phyloP scores from a whole-genome alignment of 2,797 vertebrate species.

The Karalla daura region DNA sequence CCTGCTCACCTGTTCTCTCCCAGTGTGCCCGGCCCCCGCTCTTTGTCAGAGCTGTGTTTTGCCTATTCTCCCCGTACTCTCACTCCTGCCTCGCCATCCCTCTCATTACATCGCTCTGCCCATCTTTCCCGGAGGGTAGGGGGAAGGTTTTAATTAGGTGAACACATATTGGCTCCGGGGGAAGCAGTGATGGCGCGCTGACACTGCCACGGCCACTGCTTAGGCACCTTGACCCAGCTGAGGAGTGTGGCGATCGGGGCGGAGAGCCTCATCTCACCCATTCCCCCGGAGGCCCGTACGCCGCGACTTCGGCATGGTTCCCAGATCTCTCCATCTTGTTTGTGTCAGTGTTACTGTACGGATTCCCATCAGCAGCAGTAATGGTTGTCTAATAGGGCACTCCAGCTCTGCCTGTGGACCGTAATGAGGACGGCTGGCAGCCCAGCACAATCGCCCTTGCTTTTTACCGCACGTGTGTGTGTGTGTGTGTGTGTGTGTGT shows the following conservation, averaged over 20 bases:
- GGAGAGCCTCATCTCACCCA: constrained; percentile 58
- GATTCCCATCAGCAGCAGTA: constrained; percentile 70
- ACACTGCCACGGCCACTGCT: constrained; percentile 51
- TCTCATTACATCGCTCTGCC: constrained; percentile 53
- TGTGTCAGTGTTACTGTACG: constrained; percentile 67
- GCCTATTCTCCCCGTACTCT: constrained; percentile 21
- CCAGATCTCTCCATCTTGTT: constrained; percentile 71
- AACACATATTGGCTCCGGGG: constrained; percentile 69
- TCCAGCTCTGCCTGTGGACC: constrained; percentile 61
- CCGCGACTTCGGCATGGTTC: constrained; percentile 57
- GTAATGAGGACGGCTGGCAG: constrained; percentile 72
- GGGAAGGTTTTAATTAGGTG: constrained; percentile 80
- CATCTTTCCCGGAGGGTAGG: constrained; percentile 61
- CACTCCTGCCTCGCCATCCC: constrained; percentile 36
- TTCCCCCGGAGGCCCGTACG: constrained; percentile 55
- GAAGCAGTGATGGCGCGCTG: constrained; percentile 65
- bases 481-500: too few species aligned
- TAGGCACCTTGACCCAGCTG: constrained; percentile 55
- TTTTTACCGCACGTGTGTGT: constrained; percentile 12
- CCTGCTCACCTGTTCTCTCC: constrained; percentile 8
- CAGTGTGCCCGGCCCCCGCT: constrained; percentile 18
- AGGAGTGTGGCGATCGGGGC: constrained; percentile 45
- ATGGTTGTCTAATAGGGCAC: constrained; percentile 73
- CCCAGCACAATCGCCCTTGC: constrained; percentile 44
- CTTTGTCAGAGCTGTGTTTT: constrained; percentile 17